Evolutionary conservation across 2,797 vertebrate species (phyloP).

Genomic region (Hippopotamyrus pictus): DNA sequence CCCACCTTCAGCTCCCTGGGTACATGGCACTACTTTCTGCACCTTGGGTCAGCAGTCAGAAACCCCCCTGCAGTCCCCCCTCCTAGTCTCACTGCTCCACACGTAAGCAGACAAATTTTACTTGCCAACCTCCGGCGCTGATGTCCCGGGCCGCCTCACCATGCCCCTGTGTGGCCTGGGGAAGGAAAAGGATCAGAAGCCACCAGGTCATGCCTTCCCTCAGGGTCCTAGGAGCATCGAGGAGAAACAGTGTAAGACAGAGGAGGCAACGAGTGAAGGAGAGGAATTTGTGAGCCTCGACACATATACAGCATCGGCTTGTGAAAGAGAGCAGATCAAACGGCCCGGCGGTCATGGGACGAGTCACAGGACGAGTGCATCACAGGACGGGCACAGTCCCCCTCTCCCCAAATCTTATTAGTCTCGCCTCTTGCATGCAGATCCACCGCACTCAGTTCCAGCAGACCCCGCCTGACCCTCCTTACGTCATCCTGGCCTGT

Average conservation of each 20-base stretch:
- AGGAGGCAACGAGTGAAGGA: background rate
- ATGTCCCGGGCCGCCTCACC: conserved; percentile 23
- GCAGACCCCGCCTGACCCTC: background rate
- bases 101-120: background rate
- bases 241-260: background rate
- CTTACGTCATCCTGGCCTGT: background rate
- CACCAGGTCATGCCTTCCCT: conserved; percentile 39
- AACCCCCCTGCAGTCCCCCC: background rate
- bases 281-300: background rate
- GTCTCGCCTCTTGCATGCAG: background rate
- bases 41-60: background rate
- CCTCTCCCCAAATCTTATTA: background rate
- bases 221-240: conserved; percentile 30
- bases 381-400: background rate
- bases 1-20: background rate
- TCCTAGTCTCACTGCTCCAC: background rate
- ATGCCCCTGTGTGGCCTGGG: conserved; percentile 4
- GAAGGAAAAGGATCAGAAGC: conserved; percentile 41
- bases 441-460: background rate
- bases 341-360: conserved; percentile 13
- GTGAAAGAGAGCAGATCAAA: background rate
- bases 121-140: conserved; percentile 36
- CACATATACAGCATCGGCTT: background rate
- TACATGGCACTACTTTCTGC: background rate
- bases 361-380: conserved; percentile 9